These are phyloP conservation scores for Embidobia sp. DNA, from an alignment of 2,888 invertebrate species.

Conservation along the genomic window DNA sequence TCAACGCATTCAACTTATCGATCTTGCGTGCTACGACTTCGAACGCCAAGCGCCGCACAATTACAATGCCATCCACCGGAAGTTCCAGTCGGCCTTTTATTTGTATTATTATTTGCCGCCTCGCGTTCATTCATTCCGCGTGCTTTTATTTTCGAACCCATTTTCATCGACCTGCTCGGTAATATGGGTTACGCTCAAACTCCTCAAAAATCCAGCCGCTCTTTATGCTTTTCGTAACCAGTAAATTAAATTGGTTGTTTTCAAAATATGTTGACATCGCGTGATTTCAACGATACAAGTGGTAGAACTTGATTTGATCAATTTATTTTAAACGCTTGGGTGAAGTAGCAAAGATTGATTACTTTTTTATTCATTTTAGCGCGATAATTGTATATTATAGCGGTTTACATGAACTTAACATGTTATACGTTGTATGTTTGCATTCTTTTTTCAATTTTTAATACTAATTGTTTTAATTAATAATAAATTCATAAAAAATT, in stretches of 20 bases:
- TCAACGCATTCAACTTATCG: slow-evolving; percentile 41
- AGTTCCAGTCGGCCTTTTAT: slow-evolving; percentile 1
- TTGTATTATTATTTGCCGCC: neutral
- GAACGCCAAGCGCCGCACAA: no score
- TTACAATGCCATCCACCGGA: slow-evolving; percentile 18
- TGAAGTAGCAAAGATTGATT: no score
- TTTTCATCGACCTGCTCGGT: slow-evolving; percentile 4
- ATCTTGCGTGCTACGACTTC: slow-evolving; percentile 30
- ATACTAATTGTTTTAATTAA: no score
- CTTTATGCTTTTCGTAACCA: neutral
- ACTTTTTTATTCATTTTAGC: no score
- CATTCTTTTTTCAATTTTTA: no score
- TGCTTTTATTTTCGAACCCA: slow-evolving; percentile 7
- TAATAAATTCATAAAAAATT: no score
- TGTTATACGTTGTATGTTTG: no score
- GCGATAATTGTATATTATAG: no score
- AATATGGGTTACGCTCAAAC: no score
- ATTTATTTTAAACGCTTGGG: no score
- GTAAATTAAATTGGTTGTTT: neutral
- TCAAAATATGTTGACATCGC: neutral
- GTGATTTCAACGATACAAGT: neutral
- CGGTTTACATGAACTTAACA: no score
- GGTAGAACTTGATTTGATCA: no score
- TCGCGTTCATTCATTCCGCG: neutral
- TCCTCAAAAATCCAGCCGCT: neutral